phyloP scores from a whole-genome alignment of 2,113 vertebrate genomes.

The Typhlomys cinereus region DNA sequence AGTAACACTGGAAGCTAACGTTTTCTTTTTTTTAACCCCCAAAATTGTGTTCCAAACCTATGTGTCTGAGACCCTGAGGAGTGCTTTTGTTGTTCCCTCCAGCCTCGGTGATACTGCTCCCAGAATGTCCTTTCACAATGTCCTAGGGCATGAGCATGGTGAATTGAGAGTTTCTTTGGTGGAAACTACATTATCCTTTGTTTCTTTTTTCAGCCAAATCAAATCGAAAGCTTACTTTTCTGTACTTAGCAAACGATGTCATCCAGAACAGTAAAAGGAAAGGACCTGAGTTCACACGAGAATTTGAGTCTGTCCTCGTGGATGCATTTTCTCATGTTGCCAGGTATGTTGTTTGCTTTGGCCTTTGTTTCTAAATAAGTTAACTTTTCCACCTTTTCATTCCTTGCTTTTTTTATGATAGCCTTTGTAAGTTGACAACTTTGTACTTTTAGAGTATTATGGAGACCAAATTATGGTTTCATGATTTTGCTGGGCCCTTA shows the following conservation, averaged over 20 bases:
- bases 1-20: not conserved
- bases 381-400: not conserved
- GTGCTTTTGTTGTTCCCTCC: constrained; percentile 4
- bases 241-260: constrained; percentile 98
- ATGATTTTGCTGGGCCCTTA: constrained; percentile 7
- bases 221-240: constrained; percentile 96
- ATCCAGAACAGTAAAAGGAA: constrained; percentile 99
- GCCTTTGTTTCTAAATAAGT: constrained; percentile 43
- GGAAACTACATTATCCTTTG: constrained; percentile 49
- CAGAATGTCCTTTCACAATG: not conserved
- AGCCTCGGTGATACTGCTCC: not conserved
- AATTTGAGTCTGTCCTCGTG: constrained; percentile 96
- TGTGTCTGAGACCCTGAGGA: not conserved
- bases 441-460: not conserved
- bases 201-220: constrained; percentile 90
- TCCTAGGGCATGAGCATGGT: constrained; percentile 13
- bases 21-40: not conserved
- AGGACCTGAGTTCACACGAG: constrained; percentile 97
- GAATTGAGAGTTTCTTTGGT: constrained; percentile 60
- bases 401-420: constrained; percentile 23
- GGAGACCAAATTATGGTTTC: constrained; percentile 27
- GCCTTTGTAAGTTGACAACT: constrained; percentile 34
- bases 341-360: constrained; percentile 86
- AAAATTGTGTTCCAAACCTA: constrained; percentile 35
- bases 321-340: constrained; percentile 98